Evolutionary conservation across 2,888 invertebrate genomes (phyloP), one percentile per base, ranked within the genome.

Genomic region (Oxytorus armatus): DNA sequence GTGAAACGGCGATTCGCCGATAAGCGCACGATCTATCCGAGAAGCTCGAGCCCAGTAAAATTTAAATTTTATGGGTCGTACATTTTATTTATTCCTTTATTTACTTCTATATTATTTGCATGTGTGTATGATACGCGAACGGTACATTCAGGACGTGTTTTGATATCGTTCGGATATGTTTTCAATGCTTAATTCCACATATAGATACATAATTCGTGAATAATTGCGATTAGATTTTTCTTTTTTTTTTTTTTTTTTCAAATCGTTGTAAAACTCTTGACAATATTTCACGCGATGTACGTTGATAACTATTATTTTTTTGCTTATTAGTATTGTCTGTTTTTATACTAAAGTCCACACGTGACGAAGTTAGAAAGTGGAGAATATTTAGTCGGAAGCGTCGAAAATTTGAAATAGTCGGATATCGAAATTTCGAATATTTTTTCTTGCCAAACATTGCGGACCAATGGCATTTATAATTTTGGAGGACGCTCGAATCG

Each of bases 131-230:
- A 69, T 47, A 66, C 51, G 57, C 57, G 72, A 72, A 53, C 16
- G 8, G 3, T 42, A 49, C 25, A 42, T 51, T 74, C 57, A 51
- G 57, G 65, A 81, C 42, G 68, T 61, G 16, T 61, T 65, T 65
- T 66, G 75, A 73, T 78, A 79, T 81, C 55, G 29, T 74, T 81
- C 29, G 57, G 81, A 83, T 83, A 83, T 81, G 83, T 77, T 63
- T 66, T 65, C 57, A 66, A 18, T 63, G 68, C 42, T 23, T 69
- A 23, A 33, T 66, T 49, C 44, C 10, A 21, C 70, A 53, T 44
- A 57, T n/a, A 49, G 16, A 63, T 59, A 53, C 25, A 69, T 65
- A 29, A 74, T 47, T 72, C 10, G 33, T 61, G 23, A 18, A 44
- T 23, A 25, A 55, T 33, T 21, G 11, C 44, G 39, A 18, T 49